These are phyloP conservation scores for Apomyelois bistriatella DNA, from an alignment of 2,888 invertebrate genomes.

Conservation along the genomic window DNA sequence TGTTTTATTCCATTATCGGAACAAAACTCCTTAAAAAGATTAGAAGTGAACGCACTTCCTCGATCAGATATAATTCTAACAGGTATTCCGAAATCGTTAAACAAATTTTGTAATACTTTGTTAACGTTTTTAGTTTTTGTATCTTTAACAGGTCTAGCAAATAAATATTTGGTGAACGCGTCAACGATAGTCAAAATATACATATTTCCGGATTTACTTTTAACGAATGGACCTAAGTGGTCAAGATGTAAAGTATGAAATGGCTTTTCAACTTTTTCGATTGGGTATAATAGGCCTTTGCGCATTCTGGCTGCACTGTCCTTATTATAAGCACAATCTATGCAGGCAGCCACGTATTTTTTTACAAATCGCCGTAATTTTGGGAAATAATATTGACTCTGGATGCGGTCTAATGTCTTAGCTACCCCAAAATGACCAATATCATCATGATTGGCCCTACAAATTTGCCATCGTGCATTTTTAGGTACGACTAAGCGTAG, in stretches of 20 bases:
- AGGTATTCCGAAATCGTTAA: no score
- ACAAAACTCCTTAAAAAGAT: no score
- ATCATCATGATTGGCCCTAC: conserved; percentile 22
- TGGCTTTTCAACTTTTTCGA: conserved; percentile 13
- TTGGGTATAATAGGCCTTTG: conserved; percentile 12
- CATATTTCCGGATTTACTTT: not conserved
- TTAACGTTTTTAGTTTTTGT: not conserved
- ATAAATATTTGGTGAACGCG: not conserved
- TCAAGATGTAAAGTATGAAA: not conserved
- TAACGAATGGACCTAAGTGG: not conserved
- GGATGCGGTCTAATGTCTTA: conserved; percentile 18
- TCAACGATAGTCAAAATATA: not conserved
- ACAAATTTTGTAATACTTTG: no score
- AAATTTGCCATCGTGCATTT: conserved; percentile 10
- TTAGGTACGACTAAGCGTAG: conserved; percentile 17
- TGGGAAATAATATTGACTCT: conserved; percentile 19
- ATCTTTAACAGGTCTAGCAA: not conserved
- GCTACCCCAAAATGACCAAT: conserved; percentile 22
- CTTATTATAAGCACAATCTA: conserved; percentile 19
- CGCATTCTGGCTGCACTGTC: conserved; percentile 5
- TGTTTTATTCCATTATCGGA: no score
- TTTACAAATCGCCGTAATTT: conserved; percentile 15
- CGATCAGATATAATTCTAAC: no score
- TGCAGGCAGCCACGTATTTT: conserved; percentile 19
- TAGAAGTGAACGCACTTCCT: no score